These are phyloP conservation scores for Sapayoa aenigma DNA, from an alignment of 2,113 vertebrate genomes.

Conservation along the genomic window DNA sequence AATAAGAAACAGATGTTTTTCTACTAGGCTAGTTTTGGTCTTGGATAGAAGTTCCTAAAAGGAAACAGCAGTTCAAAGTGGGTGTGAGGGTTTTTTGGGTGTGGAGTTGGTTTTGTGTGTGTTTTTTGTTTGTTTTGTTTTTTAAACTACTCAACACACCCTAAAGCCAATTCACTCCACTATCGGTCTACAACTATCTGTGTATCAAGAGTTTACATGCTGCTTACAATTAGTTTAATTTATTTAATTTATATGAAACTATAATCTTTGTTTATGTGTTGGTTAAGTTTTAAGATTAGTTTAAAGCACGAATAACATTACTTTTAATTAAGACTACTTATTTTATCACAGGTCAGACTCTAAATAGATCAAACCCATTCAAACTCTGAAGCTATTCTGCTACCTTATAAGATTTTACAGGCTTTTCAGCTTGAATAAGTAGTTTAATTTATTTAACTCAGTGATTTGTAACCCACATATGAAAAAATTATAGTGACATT, in stretches of 20 bases:
- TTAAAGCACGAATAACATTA: background rate
- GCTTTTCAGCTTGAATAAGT: slow-evolving; percentile 36
- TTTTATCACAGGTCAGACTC: background rate
- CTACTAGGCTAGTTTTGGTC: background rate
- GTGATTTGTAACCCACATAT: slow-evolving; percentile 35
- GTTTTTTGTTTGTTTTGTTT: background rate
- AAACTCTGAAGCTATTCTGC: background rate
- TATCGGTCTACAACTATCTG: background rate
- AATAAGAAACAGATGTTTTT: background rate
- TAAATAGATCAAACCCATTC: background rate
- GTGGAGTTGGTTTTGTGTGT: no score
- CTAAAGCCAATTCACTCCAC: background rate
- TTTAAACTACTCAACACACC: background rate
- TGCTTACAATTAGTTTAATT: background rate
- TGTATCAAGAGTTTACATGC: background rate
- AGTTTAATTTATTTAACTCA: slow-evolving; percentile 43
- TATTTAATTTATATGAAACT: background rate
- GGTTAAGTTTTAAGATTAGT: background rate
- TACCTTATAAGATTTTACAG: slow-evolving; percentile 19
- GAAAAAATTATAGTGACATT: slow-evolving; percentile 31
- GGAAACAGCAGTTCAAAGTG: background rate
- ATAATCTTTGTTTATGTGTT: background rate
- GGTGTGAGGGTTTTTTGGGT: no score
- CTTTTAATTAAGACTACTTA: background rate
- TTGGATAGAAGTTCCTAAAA: background rate